phyloP scores from a whole-genome alignment of 2,113 vertebrate species.

The Mesitornis unicolor region DNA sequence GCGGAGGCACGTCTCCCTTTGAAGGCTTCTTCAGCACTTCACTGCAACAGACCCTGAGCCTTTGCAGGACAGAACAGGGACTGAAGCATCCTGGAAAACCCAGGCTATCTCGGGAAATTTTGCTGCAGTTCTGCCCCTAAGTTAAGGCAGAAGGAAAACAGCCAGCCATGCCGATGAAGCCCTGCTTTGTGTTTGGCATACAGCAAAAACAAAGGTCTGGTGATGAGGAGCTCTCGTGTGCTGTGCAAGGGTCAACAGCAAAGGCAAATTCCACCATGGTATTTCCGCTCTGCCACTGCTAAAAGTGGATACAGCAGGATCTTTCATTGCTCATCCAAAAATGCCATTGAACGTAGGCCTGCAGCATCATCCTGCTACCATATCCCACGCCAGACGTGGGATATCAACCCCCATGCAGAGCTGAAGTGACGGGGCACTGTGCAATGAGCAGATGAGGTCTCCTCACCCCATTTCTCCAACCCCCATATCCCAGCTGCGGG shows the following conservation, averaged over 20 bases:
- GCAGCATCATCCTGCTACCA: background rate
- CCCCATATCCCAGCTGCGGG: accelerated
- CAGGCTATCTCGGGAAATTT: background rate
- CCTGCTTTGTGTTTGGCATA: conserved; percentile 32
- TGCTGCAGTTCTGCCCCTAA: background rate
- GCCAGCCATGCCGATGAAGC: background rate
- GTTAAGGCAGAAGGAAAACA: conserved; percentile 11
- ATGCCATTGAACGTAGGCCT: background rate
- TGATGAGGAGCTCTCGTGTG: background rate
- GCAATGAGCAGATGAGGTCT: background rate
- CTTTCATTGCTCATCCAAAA: conserved; percentile 14
- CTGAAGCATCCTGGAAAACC: background rate
- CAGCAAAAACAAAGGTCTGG: conserved; percentile 43
- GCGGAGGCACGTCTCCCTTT: background rate
- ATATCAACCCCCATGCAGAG: background rate
- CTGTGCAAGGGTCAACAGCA: conserved; percentile 30
- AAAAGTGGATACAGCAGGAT: background rate
- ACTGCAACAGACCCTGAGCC: background rate
- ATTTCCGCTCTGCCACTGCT: conserved; percentile 23
- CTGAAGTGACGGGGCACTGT: background rate
- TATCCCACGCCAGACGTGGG: background rate
- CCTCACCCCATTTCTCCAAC: background rate
- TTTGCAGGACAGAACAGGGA: background rate
- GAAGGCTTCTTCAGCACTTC: background rate
- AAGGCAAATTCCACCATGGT: conserved; percentile 49